Conservation (phyloP, 2,888 invertebrate genomes). For the Gerris lacustris region DNA sequence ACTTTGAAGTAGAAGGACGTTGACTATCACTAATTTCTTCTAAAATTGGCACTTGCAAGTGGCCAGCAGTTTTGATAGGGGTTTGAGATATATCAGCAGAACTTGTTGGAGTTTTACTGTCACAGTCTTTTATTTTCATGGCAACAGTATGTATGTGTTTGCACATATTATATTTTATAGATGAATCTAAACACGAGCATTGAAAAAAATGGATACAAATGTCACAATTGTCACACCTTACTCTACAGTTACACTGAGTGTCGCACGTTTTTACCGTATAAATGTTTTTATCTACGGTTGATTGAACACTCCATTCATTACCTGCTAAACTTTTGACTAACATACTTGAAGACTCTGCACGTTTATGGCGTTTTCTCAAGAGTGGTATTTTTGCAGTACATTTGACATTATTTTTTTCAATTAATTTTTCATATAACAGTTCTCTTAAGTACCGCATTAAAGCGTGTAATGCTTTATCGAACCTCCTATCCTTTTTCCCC, state of each 20-base stretch:
- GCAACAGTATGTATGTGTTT: background rate
- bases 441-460: constrained; percentile 16
- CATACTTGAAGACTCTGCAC: background rate
- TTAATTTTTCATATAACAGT: background rate
- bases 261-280: background rate
- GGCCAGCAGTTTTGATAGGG: too few relatives aligned
- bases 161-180: background rate
- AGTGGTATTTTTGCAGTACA: background rate
- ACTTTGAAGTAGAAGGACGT: too few relatives aligned
- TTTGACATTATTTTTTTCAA: background rate
- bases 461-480: constrained; percentile 22
- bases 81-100: too few relatives aligned
- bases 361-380: background rate
- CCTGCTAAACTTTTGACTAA: background rate
- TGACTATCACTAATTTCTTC: too few relatives aligned
- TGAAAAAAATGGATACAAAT: background rate
- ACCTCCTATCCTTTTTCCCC: constrained; percentile 23
- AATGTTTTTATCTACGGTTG: background rate
- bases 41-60: too few relatives aligned
- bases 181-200: background rate
- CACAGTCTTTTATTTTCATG: constrained; percentile 2
- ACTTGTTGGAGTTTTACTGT: background rate
- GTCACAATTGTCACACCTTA: background rate
- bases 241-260: background rate
- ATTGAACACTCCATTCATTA: background rate